Evolutionary conservation across 2,797 vertebrate species (phyloP).

Genomic region (Lacerta bilineata): DNA sequence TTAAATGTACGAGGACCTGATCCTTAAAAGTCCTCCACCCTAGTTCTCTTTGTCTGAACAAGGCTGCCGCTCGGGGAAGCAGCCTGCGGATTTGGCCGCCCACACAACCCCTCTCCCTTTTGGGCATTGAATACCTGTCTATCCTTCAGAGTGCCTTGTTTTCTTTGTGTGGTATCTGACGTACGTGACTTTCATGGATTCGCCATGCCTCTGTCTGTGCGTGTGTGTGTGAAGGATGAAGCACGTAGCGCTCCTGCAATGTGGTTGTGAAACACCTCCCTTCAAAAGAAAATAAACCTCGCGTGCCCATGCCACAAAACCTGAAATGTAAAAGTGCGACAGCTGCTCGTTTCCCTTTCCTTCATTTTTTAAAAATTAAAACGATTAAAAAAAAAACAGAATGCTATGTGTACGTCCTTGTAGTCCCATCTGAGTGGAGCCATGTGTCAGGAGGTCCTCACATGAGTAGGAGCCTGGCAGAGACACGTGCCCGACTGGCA

Average conservation of each 20-base stretch:
- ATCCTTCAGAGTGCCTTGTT: constrained; percentile 70
- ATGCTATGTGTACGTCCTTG: constrained; percentile 41
- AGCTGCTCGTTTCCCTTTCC: constrained; percentile 37
- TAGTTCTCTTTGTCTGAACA: background rate
- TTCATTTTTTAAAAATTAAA: constrained; percentile 32
- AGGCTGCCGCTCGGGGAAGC: background rate
- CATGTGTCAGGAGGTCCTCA: background rate
- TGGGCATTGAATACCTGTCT: constrained; percentile 45
- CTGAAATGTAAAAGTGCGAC: constrained; percentile 55
- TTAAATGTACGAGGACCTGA: background rate
- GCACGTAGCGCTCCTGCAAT: constrained; percentile 38
- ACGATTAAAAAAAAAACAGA: constrained; percentile 66
- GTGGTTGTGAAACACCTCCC: constrained; percentile 53
- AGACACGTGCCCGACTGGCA: too few relatives aligned
- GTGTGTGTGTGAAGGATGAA: background rate
- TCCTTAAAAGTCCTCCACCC: background rate
- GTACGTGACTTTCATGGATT: constrained; percentile 31
- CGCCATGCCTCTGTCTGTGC: background rate
- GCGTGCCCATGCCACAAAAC: constrained; percentile 13
- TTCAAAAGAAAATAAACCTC: constrained; percentile 44
- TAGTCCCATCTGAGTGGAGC: constrained; percentile 32
- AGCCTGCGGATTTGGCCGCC: background rate
- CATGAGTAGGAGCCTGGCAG: too few relatives aligned
- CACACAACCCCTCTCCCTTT: background rate
- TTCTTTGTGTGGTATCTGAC: background rate